Conservation (phyloP, 2,113 vertebrate genomes). For the Peucedramus taeniatus region DNA sequence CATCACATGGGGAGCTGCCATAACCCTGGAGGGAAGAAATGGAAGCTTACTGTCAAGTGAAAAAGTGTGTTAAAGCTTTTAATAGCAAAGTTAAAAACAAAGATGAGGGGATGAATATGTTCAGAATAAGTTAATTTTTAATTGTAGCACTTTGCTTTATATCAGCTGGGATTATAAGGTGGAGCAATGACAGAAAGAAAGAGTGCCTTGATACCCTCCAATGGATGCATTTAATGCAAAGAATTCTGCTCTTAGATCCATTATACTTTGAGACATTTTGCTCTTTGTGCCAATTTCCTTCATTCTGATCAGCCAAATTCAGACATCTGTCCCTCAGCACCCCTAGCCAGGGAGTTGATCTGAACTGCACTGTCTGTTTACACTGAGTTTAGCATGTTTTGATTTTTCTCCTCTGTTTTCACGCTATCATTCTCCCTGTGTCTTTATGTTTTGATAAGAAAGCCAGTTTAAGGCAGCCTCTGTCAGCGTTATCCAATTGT, state of each 20-base stretch:
- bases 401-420: neutral
- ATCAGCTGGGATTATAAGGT: neutral
- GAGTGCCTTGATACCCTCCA: neutral
- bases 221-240: neutral
- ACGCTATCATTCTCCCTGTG: neutral
- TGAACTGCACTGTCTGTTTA: neutral
- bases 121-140: neutral
- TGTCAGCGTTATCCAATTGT: neutral
- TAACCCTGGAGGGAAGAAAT: neutral
- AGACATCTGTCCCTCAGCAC: neutral
- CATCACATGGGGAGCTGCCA: neutral
- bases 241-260: neutral
- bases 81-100: neutral
- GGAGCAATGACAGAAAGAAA: neutral
- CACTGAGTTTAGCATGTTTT: neutral
- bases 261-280: neutral
- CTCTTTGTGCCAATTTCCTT: neutral
- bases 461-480: neutral
- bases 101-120: neutral
- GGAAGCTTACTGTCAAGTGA: neutral
- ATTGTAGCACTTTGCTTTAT: neutral
- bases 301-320: neutral
- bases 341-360: neutral
- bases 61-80: neutral
- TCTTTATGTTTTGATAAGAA: neutral